Evolutionary conservation across 2,888 invertebrate genomes (phyloP), one percentile per base, ranked within the genome.

Genomic region (Troides helena): DNA sequence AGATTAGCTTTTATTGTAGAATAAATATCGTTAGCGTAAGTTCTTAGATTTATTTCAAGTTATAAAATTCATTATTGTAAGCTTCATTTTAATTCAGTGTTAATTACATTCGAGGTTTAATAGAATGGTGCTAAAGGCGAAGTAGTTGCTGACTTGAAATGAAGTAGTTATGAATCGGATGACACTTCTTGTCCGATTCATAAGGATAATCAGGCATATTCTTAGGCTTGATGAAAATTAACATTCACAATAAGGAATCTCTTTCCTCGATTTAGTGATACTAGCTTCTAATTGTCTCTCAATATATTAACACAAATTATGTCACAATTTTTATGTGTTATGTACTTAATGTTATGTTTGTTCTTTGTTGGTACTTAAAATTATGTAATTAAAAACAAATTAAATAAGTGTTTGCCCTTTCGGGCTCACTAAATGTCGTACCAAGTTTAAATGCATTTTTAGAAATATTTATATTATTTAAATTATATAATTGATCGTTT

Each of bases 181-280:
- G 92, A 92, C 90, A 83, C 75, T 80, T 83, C 81, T 92, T 92
- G 91, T 92, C 92, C 92, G 84, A 78, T 85, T 81, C 86, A 92
- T 92, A 79, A 79, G 73, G 69, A 68, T 74, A 46, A 79, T 82
- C 82, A 81, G 81, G 81, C 81, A 71, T 70, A 68, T 67, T 71
- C 72, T 77, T 58, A 69, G 75, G 72, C 77, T 84, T 85, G 81
- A 82, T 76, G 78, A 76, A 77, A 75, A 79, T 79, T 77, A 77
- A 81, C 83, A 83, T 89, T 85, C 84, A 86, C 80, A 81, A 78
- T 86, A 87, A 87, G 90, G 88, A 91, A 89, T 89, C 81, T 87
- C 85, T 89, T 90, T 90, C 91, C 90, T 91, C 86, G 85, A 85
- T 87, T 90, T 92, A 92, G 92, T 92, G 92, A 92, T 92, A 92